A percentile compares a stretch with the other conserved stretches of the same genome.
These are phyloP conservation scores for Parnassius apollo DNA, from an alignment of 2,888 invertebrate genomes.

Conservation along the genomic window DNA sequence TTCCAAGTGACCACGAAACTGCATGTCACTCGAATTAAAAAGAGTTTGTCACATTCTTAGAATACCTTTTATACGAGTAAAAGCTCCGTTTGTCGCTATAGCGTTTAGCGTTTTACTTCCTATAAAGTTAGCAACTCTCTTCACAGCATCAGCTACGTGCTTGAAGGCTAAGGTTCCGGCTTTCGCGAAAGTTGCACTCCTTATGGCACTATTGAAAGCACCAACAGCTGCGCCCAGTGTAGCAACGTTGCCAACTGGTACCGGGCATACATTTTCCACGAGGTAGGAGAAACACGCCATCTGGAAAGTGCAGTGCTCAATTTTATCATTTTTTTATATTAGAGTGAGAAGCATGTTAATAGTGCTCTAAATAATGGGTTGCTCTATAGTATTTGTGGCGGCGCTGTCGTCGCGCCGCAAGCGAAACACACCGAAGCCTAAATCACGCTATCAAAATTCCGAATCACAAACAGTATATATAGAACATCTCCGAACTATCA, in stretches of 20 bases:
- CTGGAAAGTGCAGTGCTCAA: constrained; percentile 34
- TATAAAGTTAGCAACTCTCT: constrained; percentile 32
- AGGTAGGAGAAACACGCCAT: constrained; percentile 48
- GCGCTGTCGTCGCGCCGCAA: too few species aligned
- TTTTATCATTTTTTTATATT: too few species aligned
- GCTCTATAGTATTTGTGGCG: too few species aligned
- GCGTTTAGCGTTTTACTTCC: constrained; percentile 34
- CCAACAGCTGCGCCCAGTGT: constrained; percentile 28
- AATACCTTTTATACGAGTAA: constrained; percentile 31
- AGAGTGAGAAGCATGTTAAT: too few species aligned
- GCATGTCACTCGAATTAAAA: too few species aligned
- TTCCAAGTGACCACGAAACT: too few species aligned
- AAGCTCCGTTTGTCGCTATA: constrained; percentile 32
- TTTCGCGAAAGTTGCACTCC: constrained; percentile 29
- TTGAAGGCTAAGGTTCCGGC: constrained; percentile 25
- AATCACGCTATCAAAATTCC: too few species aligned
- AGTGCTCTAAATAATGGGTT: too few species aligned
- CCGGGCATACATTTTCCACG: constrained; percentile 39
- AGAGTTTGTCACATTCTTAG: too few species aligned
- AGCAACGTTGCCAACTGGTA: constrained; percentile 35
- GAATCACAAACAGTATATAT: too few species aligned
- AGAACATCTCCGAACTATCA: too few species aligned
- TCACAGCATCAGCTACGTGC: constrained; percentile 21
- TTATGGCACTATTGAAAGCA: constrained; percentile 27
- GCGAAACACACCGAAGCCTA: too few species aligned